Evolutionary conservation across 1,140 invertebrate genomes (phyloP), one percentile per base, ranked within the genome.

Genomic region (Eulimnadia texana): DNA sequence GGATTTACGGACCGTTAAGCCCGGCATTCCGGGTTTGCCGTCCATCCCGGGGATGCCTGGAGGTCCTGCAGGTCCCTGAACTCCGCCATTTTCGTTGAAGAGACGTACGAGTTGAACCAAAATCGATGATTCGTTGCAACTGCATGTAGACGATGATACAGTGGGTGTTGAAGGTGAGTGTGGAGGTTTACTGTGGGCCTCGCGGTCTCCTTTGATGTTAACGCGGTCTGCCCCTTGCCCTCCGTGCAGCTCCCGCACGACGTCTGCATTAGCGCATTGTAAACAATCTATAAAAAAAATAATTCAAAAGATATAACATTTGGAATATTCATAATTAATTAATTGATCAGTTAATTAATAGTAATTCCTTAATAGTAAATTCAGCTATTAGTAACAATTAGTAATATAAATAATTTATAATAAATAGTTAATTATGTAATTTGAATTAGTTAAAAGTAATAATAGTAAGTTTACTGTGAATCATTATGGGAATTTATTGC

Each of bases 81-180:
- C 16, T 9, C 6, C 16, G 16, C 33, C 33, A 16, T 42, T 42
- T 16, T 42, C 33, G 56, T 64, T 47, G 54, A 33, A 22, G 53
- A 33, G 53, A 23, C 28, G 50, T 11, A 61, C 49, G 42, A 53
- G 54, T 9, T 59, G 52, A 3, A 55, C 19, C n/a, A 54, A 27
- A 28, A 65, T 57, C 19, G 55, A 49, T 0, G 58, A 57, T 22
- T 64, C 63, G 54, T 65, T 64, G 53, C 64, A 65, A 2, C 59
- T 49, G 42, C 64, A 65, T 20, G 60, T 28, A 19, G 33, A 6
- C 33, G 33, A 16, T 16, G 33, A 42, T 6, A 42, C 6, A 9
- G 6, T 16, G 16, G 6, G 6, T 6, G 6, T 16, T 16, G 33
- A 16, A 42, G 16, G 33, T 9, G 33, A 42, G 16, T 6, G 33